Evolutionary conservation across 2,888 invertebrate genomes (phyloP), one percentile per base, ranked within the genome.

Genomic region (Sphaerophoria rueppellii): DNA sequence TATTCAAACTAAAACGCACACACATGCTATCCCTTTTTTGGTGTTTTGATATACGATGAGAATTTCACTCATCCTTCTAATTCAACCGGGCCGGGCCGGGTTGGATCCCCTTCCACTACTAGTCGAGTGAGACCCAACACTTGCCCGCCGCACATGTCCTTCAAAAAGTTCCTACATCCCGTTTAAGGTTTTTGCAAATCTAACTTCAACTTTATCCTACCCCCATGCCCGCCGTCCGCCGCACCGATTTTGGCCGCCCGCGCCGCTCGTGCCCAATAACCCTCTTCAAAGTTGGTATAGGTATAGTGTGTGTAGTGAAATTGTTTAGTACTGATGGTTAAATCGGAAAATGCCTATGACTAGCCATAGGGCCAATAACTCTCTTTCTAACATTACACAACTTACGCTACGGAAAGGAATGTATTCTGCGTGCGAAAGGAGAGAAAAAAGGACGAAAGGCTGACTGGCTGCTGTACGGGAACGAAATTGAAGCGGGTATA

Each of bases 261-360:
- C 0, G 43, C 4, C 46, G 35, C 34, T 24, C 24, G 24, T 24
- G 24, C 24, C 9, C n/a, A 24, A 14, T 32, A 16, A 32, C 24
- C 46, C 57, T 67, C 60, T 54, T 74, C 79, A 72, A 81, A 77
- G 81, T 24, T 24, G 24, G 24, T 24, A 24, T 24, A 24, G 24
- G 24, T 24, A 24, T 24, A 24, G 24, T 24, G 24, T 24, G 24
- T 81, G 77, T 85, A 85, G 81, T 81, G 81, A 77, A 85, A 81
- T 81, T 81, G 81, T 81, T 73, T 77, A 81, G 76, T 85, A 85
- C 85, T 85, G 76, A 80, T 69, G 85, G 76, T 73, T 70, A 73
- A 85, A 81, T 81, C 81, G 76, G 85, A 81, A 85, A 85, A 85
- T 85, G 85, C 85, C 85, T 85, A 85, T 70, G 73, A 85, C 85